Evolutionary conservation across 2,797 vertebrate genomes (phyloP), one percentile per base, ranked within the genome.

Genomic region (Megaceryle alcyon): DNA sequence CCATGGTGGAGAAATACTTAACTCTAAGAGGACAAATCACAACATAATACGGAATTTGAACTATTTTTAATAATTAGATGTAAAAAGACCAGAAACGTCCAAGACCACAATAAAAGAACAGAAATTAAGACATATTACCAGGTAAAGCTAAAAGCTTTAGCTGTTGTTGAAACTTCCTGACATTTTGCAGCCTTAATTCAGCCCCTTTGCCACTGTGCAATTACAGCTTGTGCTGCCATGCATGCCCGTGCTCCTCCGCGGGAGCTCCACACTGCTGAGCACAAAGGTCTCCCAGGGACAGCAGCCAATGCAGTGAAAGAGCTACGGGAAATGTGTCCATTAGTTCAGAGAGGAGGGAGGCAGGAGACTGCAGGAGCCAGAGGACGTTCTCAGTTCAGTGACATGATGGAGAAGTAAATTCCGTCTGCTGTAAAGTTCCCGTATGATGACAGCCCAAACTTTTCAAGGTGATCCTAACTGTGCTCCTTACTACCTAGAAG

Each of bases 201-300:
- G 54, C 19, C 31, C 17, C 63, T 82, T 44, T 28, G 70, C 15
- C 26, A 37, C n/a, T 23, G 9, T 0, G 23, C 21, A 41, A 14
- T 9, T 18, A 53, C 41, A 68, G 37, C 29, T 12, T 33, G 54
- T n/a, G 5, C 48, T 53, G 77, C 31, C 68, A 22, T 1, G 4
- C 7, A 25, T 0, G 10, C 23, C 21, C 10, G 3, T 2, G 8
- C 8, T 64, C 54, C 77, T 41, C 49, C 51, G n/a, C 0, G 14
- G 39, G 20, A 15, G 26, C 33, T 54, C n/a, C 51, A 57, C 56
- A 43, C 12, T 17, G 9, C 68, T 21, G 66, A 65, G 43, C 56
- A 70, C 51, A 70, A 31, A 28, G 15, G 28, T 3, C 49, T n/a
- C 43, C 71, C 15, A 60, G 33, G 57, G 21, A 53, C 21, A 59